A percentile compares a stretch with the other conserved stretches of the same genome.
Conservation (phyloP, 2,888 invertebrate species). For the Drosophila nigritarsus region DNA sequence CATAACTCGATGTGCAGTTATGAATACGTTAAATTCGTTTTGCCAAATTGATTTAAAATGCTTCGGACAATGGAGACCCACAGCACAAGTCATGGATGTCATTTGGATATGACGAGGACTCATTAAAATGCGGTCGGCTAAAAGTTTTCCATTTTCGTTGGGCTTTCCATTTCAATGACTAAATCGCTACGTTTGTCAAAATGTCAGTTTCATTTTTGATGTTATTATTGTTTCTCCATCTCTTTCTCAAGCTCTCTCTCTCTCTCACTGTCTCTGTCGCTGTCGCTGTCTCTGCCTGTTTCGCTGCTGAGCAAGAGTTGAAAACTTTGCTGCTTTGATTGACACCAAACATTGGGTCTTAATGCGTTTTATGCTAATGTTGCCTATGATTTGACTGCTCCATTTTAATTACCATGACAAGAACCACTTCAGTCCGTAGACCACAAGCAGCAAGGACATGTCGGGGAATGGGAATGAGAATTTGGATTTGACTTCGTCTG, state of each 20-base stretch:
- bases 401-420: conserved; percentile 72
- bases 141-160: conserved; percentile 41
- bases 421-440: conserved; percentile 48
- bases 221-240: conserved; percentile 31
- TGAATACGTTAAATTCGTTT: conserved; percentile 82
- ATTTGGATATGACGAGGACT: conserved; percentile 31
- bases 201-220: conserved; percentile 62
- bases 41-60: conserved; percentile 64
- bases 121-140: conserved; percentile 53
- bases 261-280: neutral
- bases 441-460: conserved; percentile 1
- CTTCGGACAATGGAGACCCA: conserved; percentile 12
- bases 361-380: conserved; percentile 81
- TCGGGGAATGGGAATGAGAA: neutral
- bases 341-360: conserved; percentile 81
- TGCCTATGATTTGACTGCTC: conserved; percentile 58
- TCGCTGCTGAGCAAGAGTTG: conserved; percentile 56
- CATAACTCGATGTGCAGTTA: conserved; percentile 58
- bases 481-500: neutral
- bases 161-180: conserved; percentile 50
- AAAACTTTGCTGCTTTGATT: conserved; percentile 77
- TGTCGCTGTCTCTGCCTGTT: conserved; percentile 7
- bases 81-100: conserved; percentile 1
- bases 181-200: conserved; percentile 75
- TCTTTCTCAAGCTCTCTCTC: neutral